phyloP scores from a whole-genome alignment of 2,888 invertebrate species.

The Periphyllus acericola region DNA sequence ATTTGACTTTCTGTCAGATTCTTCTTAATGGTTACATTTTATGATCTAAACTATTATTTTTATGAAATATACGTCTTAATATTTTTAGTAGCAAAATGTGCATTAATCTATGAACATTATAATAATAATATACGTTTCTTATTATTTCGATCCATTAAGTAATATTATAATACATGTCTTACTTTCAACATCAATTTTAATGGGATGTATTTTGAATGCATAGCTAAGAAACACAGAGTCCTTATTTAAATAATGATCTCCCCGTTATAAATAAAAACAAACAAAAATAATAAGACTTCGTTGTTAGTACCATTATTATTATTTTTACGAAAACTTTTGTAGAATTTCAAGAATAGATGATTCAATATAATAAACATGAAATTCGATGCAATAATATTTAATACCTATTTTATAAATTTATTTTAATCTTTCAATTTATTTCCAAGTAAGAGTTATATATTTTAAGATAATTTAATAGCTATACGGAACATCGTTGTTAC shows the following conservation, averaged over 20 bases:
- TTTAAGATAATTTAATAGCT: not conserved
- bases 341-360: not conserved
- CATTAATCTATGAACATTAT: slow-evolving; percentile 5
- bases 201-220: slow-evolving; percentile 30
- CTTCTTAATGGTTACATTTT: not conserved
- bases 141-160: slow-evolving; percentile 26
- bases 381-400: not conserved
- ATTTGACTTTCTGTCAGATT: not conserved
- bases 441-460: too few species aligned
- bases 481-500: not conserved
- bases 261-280: slow-evolving; percentile 22
- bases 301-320: not conserved
- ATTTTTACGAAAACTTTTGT: not conserved
- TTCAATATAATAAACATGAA: not conserved
- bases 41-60: not conserved
- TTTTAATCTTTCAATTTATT: not conserved
- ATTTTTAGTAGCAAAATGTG: not conserved
- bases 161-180: slow-evolving; percentile 3
- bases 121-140: slow-evolving; percentile 21
- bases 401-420: not conserved
- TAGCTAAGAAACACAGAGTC: slow-evolving; percentile 14
- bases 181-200: slow-evolving; percentile 19
- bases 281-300: slow-evolving; percentile 24
- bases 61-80: not conserved
- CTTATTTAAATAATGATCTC: slow-evolving; percentile 41